Evolutionary conservation across 2,113 vertebrate genomes (phyloP).

Genomic region (Pachypanchax playfairii): DNA sequence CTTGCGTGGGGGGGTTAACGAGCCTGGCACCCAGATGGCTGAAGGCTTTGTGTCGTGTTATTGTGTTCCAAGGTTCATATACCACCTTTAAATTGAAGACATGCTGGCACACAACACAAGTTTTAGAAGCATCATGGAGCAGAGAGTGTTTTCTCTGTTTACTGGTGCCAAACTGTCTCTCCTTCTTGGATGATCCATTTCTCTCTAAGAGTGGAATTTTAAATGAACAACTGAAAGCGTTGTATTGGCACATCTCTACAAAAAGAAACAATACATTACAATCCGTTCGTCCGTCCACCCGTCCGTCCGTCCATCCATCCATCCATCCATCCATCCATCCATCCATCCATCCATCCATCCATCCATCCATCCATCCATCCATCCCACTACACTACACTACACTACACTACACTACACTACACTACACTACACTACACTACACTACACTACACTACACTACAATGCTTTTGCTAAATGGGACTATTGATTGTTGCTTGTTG

Average conservation of each 20-base stretch:
- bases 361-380: too few relatives aligned
- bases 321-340: too few relatives aligned
- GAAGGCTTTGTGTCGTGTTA: too few relatives aligned
- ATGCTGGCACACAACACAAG: not conserved
- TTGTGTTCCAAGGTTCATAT: too few relatives aligned
- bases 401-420: too few relatives aligned
- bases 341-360: too few relatives aligned
- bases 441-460: not conserved
- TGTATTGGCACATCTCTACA: not conserved
- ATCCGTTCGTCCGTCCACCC: too few relatives aligned
- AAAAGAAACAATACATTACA: constrained; percentile 7
- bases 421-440: too few relatives aligned
- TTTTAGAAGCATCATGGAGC: constrained; percentile 11
- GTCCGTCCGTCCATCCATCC: too few relatives aligned
- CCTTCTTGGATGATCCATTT: constrained; percentile 4
- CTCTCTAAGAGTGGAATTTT: constrained; percentile 2
- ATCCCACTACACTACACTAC: too few relatives aligned
- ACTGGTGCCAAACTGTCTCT: constrained; percentile 15
- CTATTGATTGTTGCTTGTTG: not conserved
- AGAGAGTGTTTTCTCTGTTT: constrained; percentile 8
- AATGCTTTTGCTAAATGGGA: constrained; percentile 4
- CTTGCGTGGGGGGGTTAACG: too few relatives aligned
- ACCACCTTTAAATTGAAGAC: constrained; percentile 2
- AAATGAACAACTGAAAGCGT: constrained; percentile 5
- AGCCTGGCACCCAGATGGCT: too few relatives aligned